Evolutionary conservation across 2,888 invertebrate species (phyloP).

Genomic region (Apamea anceps): DNA sequence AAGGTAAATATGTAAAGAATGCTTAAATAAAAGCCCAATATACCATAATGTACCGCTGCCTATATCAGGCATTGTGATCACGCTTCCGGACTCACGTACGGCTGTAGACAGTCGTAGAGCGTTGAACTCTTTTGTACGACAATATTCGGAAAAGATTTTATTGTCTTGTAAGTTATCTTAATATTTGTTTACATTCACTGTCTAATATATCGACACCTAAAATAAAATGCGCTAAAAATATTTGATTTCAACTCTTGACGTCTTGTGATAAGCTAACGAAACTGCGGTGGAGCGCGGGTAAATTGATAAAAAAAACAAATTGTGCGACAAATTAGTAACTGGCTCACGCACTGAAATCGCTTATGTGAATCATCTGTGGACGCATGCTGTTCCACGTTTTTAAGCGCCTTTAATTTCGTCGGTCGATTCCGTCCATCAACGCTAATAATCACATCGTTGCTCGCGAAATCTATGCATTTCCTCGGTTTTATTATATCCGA

Average conservation of each 20-base stretch:
- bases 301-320: constrained; percentile 45
- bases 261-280: constrained; percentile 14
- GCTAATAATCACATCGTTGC: constrained; percentile 72
- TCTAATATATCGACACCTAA: background rate
- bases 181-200: constrained; percentile 38
- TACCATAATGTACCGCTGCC: constrained; percentile 17
- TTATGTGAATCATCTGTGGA: constrained; percentile 34
- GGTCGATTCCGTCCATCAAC: constrained; percentile 71
- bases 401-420: constrained; percentile 34
- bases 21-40: constrained; percentile 28
- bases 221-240: constrained; percentile 22
- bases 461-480: constrained; percentile 80
- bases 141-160: constrained; percentile 58
- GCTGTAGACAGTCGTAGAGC: constrained; percentile 69
- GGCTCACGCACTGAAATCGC: constrained; percentile 34
- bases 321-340: constrained; percentile 38
- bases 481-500: constrained; percentile 75
- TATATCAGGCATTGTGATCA: constrained; percentile 61
- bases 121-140: constrained; percentile 85
- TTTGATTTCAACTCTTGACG: constrained; percentile 23
- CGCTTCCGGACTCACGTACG: constrained; percentile 67
- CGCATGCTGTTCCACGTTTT: constrained; percentile 43
- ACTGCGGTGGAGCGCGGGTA: constrained; percentile 9
- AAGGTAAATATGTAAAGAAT: constrained; percentile 27
- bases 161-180: constrained; percentile 30